Evolutionary conservation across 2,797 vertebrate species (phyloP), one percentile per base, ranked within the genome.

Genomic region (Coregonus sp.): DNA sequence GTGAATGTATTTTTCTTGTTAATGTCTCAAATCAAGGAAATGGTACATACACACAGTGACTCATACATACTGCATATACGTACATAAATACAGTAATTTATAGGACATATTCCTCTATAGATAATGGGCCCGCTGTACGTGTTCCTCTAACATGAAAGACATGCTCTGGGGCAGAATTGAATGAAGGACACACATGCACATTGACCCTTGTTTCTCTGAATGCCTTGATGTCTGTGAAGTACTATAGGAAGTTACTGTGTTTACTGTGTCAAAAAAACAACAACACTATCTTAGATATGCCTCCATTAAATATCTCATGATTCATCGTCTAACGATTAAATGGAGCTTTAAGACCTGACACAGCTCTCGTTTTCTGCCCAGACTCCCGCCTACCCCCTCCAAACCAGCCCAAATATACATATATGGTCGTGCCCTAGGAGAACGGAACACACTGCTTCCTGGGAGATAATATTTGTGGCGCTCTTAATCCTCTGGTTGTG

Each of bases 301-400:
- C 9, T 47, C 9, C 9, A 47, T 47, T 47, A 47, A 47, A 47
- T 47, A 47, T 67, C 75, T 52, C 16, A 76, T 82, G 75, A 90
- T 54, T 87, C 75, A 81, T 87, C 78, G 51, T 76, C 37, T 76
- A 16, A 66, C 63, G 1, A 76, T 83, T 80, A 85, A 86, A 81
- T 77, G 70, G 75, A 76, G 68, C 76, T 89, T 77, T 78, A 78
- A 80, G 74, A 82, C 74, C 56, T 14, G 29, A 54, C 31, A 25
- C 40, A 47, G 66, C 75, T 73, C 35, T 74, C 71, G 20, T 29
- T 51, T 37, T 68, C 20, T 11, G 37, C 1, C n/a, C 14, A 20
- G 40, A 9, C 9, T 47, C 63, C 31, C 37, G 37, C 47, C 56
- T 35, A 5, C 56, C 5, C 37, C 33, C 4, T 75, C 25, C 51